These are phyloP conservation scores for Hesperophylax magnus DNA, from an alignment of 1,140 invertebrate genomes.

Conservation along the genomic window DNA sequence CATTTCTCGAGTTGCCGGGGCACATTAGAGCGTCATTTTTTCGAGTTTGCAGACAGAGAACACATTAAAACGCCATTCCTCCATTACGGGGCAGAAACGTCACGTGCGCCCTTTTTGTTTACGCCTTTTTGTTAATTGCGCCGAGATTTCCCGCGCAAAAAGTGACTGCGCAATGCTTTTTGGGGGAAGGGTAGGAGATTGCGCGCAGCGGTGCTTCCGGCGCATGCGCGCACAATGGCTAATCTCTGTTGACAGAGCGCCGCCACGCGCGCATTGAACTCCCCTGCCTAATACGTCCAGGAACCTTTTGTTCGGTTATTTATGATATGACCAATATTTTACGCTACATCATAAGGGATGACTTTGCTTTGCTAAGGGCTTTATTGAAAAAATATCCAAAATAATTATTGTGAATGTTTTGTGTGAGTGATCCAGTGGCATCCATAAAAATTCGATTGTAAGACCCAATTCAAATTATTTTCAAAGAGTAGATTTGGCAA, in stretches of 20 bases:
- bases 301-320: constrained; percentile 54
- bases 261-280: constrained; percentile 50
- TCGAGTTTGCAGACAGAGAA: too few species aligned
- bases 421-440: too few species aligned
- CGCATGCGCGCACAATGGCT: constrained; percentile 52
- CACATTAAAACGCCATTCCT: constrained; percentile 30
- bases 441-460: too few species aligned
- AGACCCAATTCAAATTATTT: too few species aligned
- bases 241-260: constrained; percentile 58
- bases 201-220: constrained; percentile 23
- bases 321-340: constrained; percentile 58
- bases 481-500: too few species aligned
- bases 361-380: constrained; percentile 38
- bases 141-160: constrained; percentile 55
- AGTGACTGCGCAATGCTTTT: constrained; percentile 32
- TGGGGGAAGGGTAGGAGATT: not conserved
- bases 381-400: constrained; percentile 20
- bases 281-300: constrained; percentile 45
- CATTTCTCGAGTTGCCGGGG: constrained; percentile 13
- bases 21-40: too few species aligned
- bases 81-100: constrained; percentile 9
- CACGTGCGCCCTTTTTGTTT: constrained; percentile 56
- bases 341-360: constrained; percentile 44
- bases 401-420: constrained; percentile 17
- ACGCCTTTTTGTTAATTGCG: constrained; percentile 59